Conservation (phyloP, 2,888 invertebrate species). For the Sarcophaga variegata region DNA sequence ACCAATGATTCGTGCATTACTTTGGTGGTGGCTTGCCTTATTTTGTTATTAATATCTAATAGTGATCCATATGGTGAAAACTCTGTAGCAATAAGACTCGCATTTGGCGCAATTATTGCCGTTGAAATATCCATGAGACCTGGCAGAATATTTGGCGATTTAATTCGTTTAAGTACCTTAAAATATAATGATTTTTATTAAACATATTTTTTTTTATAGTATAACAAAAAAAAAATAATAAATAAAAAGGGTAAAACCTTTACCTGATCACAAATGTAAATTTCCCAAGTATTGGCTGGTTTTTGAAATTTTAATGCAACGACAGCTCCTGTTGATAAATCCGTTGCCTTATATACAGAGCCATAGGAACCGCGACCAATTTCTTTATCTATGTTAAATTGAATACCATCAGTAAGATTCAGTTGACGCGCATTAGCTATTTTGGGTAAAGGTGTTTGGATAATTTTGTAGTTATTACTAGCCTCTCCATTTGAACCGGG, state of each 20-base stretch:
- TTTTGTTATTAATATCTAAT: slow-evolving; percentile 90
- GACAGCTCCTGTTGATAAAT: slow-evolving; percentile 77
- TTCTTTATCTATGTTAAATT: slow-evolving; percentile 87
- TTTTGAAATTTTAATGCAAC: slow-evolving; percentile 94
- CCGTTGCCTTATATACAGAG: slow-evolving; percentile 86
- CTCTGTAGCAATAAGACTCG: slow-evolving; percentile 92
- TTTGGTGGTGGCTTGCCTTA: slow-evolving; percentile 88
- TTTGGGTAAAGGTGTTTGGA: slow-evolving; percentile 85
- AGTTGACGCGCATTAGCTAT: slow-evolving; percentile 83
- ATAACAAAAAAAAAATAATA: slow-evolving; percentile 15
- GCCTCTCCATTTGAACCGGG: slow-evolving; percentile 85
- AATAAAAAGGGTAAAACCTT: neutral
- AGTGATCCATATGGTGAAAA: slow-evolving; percentile 92
- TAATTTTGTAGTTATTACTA: slow-evolving; percentile 84
- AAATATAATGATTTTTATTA: neutral
- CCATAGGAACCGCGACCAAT: slow-evolving; percentile 94
- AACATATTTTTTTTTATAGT: no score
- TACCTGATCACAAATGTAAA: slow-evolving; percentile 89
- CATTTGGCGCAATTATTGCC: slow-evolving; percentile 90
- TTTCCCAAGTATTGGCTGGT: slow-evolving; percentile 96
- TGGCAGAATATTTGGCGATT: slow-evolving; percentile 83
- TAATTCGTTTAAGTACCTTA: slow-evolving; percentile 77
- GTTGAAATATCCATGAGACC: slow-evolving; percentile 91
- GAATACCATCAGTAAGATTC: slow-evolving; percentile 83
- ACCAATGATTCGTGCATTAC: slow-evolving; percentile 89